phyloP scores from a whole-genome alignment of 2,113 vertebrate genomes.

The Odobenus rosmarus region DNA sequence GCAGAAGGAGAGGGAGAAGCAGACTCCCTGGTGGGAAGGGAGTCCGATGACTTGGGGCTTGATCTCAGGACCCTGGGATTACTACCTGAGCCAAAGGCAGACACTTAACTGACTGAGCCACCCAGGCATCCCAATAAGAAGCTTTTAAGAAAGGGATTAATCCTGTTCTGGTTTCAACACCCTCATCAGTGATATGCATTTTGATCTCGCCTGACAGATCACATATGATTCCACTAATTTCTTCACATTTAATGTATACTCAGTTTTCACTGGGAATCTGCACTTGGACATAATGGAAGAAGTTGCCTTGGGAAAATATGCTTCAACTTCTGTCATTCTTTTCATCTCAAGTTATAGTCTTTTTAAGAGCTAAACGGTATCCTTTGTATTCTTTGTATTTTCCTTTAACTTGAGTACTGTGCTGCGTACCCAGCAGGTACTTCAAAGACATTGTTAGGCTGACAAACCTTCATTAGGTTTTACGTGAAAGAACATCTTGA shows the following conservation, averaged over 20 bases:
- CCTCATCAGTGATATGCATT: neutral
- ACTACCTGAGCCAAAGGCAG: neutral
- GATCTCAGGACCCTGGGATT: neutral
- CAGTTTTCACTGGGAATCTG: neutral
- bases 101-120: neutral
- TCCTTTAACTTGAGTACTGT: neutral
- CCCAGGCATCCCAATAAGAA: neutral
- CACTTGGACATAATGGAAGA: neutral
- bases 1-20: neutral
- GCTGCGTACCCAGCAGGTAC: neutral
- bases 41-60: neutral
- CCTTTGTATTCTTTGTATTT: conserved; percentile 46
- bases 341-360: neutral
- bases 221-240: neutral
- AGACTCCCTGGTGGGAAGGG: neutral
- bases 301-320: conserved; percentile 1
- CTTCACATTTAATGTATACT: neutral
- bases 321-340: neutral
- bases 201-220: neutral
- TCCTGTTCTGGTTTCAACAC: neutral
- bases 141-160: neutral
- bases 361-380: neutral
- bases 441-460: conserved; percentile 29
- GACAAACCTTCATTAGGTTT: conserved; percentile 46
- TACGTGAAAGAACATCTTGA: conserved; percentile 34